A percentile compares a stretch with the other conserved stretches of the same genome.
These are phyloP conservation scores for Pangasius djambal DNA, from an alignment of 2,797 vertebrate species.

Conservation along the genomic window DNA sequence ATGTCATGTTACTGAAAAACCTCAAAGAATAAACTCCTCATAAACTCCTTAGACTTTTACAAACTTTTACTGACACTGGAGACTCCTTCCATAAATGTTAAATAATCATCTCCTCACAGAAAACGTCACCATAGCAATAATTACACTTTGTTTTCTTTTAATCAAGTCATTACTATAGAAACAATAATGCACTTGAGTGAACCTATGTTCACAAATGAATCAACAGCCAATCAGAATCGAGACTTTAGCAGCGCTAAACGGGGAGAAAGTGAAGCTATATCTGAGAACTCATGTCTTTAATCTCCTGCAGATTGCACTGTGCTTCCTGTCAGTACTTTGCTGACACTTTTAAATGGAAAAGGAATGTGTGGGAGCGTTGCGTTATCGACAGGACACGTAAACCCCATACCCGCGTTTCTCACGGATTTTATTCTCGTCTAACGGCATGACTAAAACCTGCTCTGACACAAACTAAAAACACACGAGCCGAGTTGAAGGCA, in stretches of 20 bases:
- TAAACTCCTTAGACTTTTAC: no score
- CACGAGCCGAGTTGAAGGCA: neutral
- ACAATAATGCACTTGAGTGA: neutral
- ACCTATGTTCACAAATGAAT: neutral
- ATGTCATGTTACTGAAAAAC: neutral
- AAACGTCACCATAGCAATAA: neutral
- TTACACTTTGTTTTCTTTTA: no score
- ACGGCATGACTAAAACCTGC: conserved; percentile 5
- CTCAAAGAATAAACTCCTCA: neutral
- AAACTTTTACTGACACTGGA: neutral
- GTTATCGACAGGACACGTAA: neutral
- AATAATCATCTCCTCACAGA: neutral
- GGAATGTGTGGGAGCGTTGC: no score
- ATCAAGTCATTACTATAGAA: neutral
- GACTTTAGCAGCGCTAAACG: neutral
- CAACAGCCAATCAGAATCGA: neutral
- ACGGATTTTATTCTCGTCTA: neutral
- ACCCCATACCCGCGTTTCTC: neutral
- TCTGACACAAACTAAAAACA: conserved; percentile 27
- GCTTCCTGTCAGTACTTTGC: conserved; percentile 4
- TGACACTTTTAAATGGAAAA: neutral
- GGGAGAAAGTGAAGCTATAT: neutral
- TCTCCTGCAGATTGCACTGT: neutral
- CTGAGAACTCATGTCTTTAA: conserved; percentile 1
- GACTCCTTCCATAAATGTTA: neutral